Evolutionary conservation across 1,140 invertebrate species (phyloP), one percentile per base, ranked within the genome.

Genomic region (Tetramorium alpestre): DNA sequence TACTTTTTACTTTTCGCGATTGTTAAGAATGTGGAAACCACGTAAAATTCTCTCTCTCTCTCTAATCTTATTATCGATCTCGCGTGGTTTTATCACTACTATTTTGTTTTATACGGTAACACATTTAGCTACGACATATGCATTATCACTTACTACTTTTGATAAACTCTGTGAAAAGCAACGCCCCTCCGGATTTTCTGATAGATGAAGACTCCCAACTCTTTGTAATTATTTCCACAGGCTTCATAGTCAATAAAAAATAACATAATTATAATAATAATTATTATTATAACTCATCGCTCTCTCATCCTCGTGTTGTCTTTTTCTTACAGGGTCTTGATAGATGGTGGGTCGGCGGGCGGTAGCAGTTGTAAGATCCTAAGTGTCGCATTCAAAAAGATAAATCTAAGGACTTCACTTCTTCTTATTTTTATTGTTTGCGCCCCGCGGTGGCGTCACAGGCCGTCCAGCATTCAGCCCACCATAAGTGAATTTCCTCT

Each of bases 401-500:
- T 65, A 93, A 92, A 89, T 93, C 89, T 92, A 92, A 91, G 82
- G 89, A 89, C 91, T 95, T 95, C 94, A 95, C 94, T 95, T 95
- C 92, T 95, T 95, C 93, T 94, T 95, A 91, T 97, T 98, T 96
- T 98, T 98, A 95, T 98, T 98, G 93, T 97, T 98, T 76, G 97
- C 97, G 82, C 97, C 97, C 88, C 98, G 96, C 51, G 98, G 99
- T 91, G 99, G 99, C 94, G 99, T 99, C 88, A 98, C 97, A 85
- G 98, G 98, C 89, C 98, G 96, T 91, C 97, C 97, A 92, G 97
- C 97, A 91, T 98, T 98, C 94, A 98, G 96, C 89, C 97, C 97
- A 62, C 97, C 97, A 95, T 99, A 99, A 92, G 99, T 98, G 95
- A 99, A 99, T 81, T 99, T 98, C 96, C 99, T 98, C 96, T 99